Conservation (phyloP, 2,888 invertebrate genomes). For the Cheilosia scutellata region DNA sequence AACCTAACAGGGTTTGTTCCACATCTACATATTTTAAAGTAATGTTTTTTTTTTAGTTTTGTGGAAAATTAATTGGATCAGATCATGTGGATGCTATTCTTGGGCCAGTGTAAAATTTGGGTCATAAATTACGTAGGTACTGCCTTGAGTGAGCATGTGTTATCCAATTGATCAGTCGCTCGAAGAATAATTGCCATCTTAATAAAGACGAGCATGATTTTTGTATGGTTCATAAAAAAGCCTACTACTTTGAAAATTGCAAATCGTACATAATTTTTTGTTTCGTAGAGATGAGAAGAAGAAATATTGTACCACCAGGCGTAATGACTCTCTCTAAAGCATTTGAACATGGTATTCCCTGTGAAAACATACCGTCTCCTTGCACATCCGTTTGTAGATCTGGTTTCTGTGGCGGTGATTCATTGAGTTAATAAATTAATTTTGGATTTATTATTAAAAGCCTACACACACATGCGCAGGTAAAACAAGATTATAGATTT, state of each 20-base stretch:
- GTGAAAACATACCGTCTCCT: constrained; percentile 46
- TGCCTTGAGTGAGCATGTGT: constrained; percentile 44
- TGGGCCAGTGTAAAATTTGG: constrained; percentile 49
- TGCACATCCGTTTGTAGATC: constrained; percentile 68
- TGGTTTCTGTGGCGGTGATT: constrained; percentile 49
- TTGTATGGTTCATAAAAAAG: constrained; percentile 44
- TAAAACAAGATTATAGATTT: constrained; percentile 67
- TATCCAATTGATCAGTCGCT: constrained; percentile 56
- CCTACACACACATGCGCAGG: constrained; percentile 12
- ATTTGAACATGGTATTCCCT: constrained; percentile 55
- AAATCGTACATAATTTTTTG: constrained; percentile 37
- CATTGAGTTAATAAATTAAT: constrained; percentile 71
- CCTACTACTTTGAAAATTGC: constrained; percentile 45
- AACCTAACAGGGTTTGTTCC: constrained; percentile 55
- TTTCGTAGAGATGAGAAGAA: constrained; percentile 6
- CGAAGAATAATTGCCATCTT: constrained; percentile 33
- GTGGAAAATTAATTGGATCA: constrained; percentile 62
- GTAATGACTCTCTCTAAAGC: constrained; percentile 5
- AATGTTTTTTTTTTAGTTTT: constrained; percentile 13
- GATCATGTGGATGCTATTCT: constrained; percentile 45
- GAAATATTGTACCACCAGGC: background rate
- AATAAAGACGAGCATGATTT: constrained; percentile 45
- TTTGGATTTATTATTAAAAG: constrained; percentile 61
- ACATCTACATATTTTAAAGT: constrained; percentile 28
- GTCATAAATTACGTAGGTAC: constrained; percentile 60